Percentiles rank a stretch among this genome's conserved stretches.
Conservation (phyloP, 2,113 vertebrate genomes). For the Eidolon helvum region DNA sequence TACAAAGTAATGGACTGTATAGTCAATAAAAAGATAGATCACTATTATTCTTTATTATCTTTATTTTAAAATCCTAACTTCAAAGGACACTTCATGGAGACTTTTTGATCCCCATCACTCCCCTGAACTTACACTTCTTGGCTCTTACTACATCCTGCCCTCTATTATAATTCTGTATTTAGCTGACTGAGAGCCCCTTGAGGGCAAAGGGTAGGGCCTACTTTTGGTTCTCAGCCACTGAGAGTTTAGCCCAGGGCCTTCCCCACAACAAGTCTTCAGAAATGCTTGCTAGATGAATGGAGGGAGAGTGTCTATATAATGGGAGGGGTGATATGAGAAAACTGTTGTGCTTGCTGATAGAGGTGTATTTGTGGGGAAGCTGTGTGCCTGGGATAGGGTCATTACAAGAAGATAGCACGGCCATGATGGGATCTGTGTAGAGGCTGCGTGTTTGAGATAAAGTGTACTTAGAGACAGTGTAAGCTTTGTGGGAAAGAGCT, state of each 20-base stretch:
- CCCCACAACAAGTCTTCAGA: not conserved
- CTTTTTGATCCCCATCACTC: not conserved
- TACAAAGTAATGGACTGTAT: not conserved
- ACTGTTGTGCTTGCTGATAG: not conserved
- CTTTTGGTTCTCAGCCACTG: not conserved
- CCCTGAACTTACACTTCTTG: not conserved
- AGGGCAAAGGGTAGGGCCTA: not conserved
- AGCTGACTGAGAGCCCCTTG: slow-evolving; percentile 15
- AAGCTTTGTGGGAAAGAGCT: not conserved
- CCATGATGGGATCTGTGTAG: not conserved
- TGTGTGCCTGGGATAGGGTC: not conserved
- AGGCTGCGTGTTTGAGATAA: slow-evolving; percentile 10
- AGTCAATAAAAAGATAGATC: slow-evolving; percentile 62
- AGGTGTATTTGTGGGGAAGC: not conserved
- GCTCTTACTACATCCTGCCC: not conserved
- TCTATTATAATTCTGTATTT: not conserved
- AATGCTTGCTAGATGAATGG: not conserved
- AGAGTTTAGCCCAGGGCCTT: not conserved
- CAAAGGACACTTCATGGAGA: not conserved
- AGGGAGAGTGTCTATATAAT: not conserved
- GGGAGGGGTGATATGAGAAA: not conserved
- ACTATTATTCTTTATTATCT: not conserved
- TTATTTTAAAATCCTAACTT: slow-evolving; percentile 19
- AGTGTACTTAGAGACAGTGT: not conserved
- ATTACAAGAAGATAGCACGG: not conserved